A percentile compares a stretch with the other conserved stretches of the same genome.
These are phyloP conservation scores for Cheilosia vernalis DNA, from an alignment of 2,888 invertebrate species.

Conservation along the genomic window DNA sequence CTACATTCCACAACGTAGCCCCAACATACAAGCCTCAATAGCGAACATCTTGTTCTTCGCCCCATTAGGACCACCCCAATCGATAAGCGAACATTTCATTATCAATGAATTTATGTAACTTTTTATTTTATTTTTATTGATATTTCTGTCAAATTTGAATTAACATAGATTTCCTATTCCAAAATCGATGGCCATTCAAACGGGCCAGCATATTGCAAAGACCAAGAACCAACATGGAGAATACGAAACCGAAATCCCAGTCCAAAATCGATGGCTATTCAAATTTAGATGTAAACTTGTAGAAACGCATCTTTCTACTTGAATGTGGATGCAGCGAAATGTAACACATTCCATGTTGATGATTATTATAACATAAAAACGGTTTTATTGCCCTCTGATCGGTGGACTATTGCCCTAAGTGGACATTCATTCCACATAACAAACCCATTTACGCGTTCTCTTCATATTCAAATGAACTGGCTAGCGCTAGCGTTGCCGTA, in stretches of 20 bases:
- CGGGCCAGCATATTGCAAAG: slow-evolving; percentile 31
- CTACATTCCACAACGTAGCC: slow-evolving; percentile 34
- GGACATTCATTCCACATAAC: slow-evolving; percentile 68
- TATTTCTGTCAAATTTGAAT: slow-evolving; percentile 58
- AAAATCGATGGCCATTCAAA: slow-evolving; percentile 17
- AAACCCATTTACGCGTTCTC: slow-evolving; percentile 68
- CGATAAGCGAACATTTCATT: slow-evolving; percentile 67
- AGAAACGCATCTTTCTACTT: slow-evolving; percentile 1
- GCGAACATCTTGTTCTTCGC: slow-evolving; percentile 55
- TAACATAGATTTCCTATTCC: slow-evolving; percentile 66
- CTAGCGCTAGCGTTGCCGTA: slow-evolving; percentile 35
- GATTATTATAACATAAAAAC: slow-evolving; percentile 71
- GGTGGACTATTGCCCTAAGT: slow-evolving; percentile 66
- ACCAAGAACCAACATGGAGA: not conserved
- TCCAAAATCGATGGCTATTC: slow-evolving; percentile 23
- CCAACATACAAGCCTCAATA: slow-evolving; percentile 11
- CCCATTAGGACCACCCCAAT: slow-evolving; percentile 70
- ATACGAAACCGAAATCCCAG: slow-evolving; percentile 7
- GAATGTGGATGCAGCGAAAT: slow-evolving; percentile 61
- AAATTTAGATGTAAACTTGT: slow-evolving; percentile 65
- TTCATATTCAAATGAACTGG: slow-evolving; percentile 69
- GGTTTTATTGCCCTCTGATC: slow-evolving; percentile 64
- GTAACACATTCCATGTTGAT: slow-evolving; percentile 73
- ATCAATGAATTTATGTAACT: slow-evolving; percentile 73
- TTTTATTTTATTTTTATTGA: slow-evolving; percentile 72